Conservation (phyloP, 2,113 vertebrate genomes). For the Tauraco erythrolophus region DNA sequence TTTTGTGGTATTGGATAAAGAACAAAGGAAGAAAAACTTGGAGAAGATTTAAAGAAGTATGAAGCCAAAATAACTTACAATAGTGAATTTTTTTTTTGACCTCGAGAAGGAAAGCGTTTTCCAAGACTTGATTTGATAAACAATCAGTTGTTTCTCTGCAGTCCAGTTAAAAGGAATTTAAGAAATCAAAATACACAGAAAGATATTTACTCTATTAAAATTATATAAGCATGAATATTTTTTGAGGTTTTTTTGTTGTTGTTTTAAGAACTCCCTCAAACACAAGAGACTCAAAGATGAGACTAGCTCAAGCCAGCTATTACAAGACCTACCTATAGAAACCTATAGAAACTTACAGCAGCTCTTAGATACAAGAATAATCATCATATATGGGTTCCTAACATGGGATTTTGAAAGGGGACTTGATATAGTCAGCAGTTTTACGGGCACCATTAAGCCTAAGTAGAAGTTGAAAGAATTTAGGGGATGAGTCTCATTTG, state of each 20-base stretch:
- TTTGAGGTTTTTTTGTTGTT: background rate
- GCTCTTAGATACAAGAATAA: background rate
- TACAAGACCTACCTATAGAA: background rate
- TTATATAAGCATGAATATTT: background rate
- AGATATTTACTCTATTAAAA: constrained; percentile 37
- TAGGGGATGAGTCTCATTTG: background rate
- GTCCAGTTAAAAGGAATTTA: constrained; percentile 58
- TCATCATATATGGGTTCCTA: background rate
- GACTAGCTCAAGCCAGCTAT: background rate
- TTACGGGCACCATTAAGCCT: background rate
- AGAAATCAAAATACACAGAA: constrained; percentile 60
- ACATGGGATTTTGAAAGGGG: background rate
- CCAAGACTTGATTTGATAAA: constrained; percentile 73
- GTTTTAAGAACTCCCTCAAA: background rate
- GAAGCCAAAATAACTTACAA: constrained; percentile 36
- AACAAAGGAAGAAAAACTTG: constrained; percentile 54
- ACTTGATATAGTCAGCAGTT: background rate
- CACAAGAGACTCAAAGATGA: background rate
- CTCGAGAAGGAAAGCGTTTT: constrained; percentile 58
- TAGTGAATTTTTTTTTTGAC: constrained; percentile 1
- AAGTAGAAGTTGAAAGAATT: background rate
- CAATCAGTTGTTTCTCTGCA: constrained; percentile 51
- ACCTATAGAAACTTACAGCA: background rate
- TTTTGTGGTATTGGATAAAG: constrained; percentile 66
- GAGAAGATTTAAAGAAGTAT: constrained; percentile 45